phyloP scores from a whole-genome alignment of 2,797 vertebrate species.

The Enteromius paludinosus region DNA sequence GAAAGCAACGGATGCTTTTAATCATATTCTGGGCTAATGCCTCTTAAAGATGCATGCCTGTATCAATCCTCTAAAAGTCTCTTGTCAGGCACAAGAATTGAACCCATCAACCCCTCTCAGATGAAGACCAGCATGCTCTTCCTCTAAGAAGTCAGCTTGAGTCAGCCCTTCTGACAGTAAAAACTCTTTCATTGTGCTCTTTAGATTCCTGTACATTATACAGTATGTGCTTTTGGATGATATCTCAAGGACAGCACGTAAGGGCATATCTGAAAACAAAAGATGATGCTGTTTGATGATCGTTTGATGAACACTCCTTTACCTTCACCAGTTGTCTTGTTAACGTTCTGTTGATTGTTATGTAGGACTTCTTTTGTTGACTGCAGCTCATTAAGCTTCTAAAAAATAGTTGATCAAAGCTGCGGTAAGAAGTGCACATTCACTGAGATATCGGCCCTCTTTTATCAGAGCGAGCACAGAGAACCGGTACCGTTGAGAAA shows the following conservation, averaged over 20 bases:
- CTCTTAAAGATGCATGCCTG: background rate
- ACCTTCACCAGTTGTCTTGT: background rate
- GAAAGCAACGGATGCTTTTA: constrained; percentile 2
- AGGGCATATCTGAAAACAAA: background rate
- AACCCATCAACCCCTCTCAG: background rate
- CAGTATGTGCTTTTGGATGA: background rate
- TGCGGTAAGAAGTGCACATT: background rate
- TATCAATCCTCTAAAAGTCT: constrained; percentile 1
- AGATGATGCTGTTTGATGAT: constrained; percentile 6
- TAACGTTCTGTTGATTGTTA: background rate
- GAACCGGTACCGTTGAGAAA: constrained; percentile 5
- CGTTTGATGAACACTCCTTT: constrained; percentile 11
- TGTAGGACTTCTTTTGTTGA: constrained; percentile 13
- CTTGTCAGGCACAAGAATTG: background rate
- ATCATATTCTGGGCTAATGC: background rate
- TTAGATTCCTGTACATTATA: background rate
- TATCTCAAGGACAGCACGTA: background rate
- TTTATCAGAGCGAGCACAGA: constrained; percentile 13
- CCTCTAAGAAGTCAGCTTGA: background rate
- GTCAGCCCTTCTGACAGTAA: constrained; percentile 12
- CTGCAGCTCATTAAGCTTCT: constrained; percentile 33
- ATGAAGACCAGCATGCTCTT: background rate
- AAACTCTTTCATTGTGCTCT: constrained; percentile 2
- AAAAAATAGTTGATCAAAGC: constrained; percentile 22
- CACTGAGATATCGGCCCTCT: constrained; percentile 5